Evolutionary conservation across 1,140 invertebrate species (phyloP).

Genomic region (Panulirus ornatus): DNA sequence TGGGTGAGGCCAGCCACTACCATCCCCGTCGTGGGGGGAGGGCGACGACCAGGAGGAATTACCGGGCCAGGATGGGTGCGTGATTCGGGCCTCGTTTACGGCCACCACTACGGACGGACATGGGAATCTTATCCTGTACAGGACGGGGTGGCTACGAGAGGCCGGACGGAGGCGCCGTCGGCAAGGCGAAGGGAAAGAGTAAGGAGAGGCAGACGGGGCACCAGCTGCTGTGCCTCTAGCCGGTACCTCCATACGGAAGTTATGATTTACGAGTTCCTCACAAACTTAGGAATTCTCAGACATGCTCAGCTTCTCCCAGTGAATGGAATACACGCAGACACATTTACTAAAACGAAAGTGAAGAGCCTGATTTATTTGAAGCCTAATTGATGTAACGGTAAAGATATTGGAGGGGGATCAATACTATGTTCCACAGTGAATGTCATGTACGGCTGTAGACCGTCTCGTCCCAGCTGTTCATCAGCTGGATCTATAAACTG

Average conservation of each 20-base stretch:
- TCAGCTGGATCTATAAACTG: background rate
- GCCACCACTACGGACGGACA: conserved; percentile 16
- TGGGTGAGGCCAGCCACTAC: background rate
- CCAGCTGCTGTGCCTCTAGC: too few relatives aligned
- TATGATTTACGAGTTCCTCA: too few relatives aligned
- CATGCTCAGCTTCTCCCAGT: too few relatives aligned
- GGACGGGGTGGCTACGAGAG: background rate
- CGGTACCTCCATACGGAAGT: too few relatives aligned
- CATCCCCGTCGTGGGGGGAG: too few relatives aligned
- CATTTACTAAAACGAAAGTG: too few relatives aligned
- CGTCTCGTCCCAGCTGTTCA: background rate
- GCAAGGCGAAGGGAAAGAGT: background rate
- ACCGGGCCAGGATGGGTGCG: background rate
- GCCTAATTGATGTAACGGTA: background rate
- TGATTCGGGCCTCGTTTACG: conserved; percentile 31
- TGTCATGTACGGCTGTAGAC: background rate
- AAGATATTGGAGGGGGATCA: background rate
- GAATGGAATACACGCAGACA: too few relatives aligned
- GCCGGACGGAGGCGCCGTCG: background rate
- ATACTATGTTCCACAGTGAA: background rate
- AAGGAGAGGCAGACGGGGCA: background rate
- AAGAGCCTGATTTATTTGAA: too few relatives aligned
- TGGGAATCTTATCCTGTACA: background rate
- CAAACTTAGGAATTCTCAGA: too few relatives aligned
- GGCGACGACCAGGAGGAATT: too few relatives aligned